Base-by-base conservation (phyloP, 2,888 invertebrate species). In the Erebia palarica region DNA sequence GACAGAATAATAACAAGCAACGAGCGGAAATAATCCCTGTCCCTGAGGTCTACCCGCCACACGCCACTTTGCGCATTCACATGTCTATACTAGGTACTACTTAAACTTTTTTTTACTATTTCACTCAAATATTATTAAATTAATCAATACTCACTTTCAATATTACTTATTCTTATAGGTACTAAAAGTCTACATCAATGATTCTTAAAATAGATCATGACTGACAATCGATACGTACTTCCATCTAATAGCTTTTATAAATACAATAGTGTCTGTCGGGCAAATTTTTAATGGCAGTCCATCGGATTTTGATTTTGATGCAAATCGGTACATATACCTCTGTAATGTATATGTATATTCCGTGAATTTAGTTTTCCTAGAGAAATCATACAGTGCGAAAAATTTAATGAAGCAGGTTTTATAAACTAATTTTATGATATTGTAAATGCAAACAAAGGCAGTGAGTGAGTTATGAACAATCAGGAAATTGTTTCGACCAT, bases 1-100 rank as follows among this genome's bases (percentile, higher is more conserved):
- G 73, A 73, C 75, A 73, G 71, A 65, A 71, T 63, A 71, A 72
- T 73, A 71, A 75, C 70, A 57, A 63, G 71, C 68, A 59, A 51
- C 60, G 58, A 73, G 71, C 73, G 73, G 73, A 75, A 73, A 51
- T 70, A 64, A 68, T 69, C 65, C 68, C 36, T 36, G 36, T 36
- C 36, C 61, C 60, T 13, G 47, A 27, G 67, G 18, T 27, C 66
- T 66, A 59, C 53, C 67, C 64, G 69, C 66, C 47, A 57, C 68
- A 66, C 68, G 61, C 61, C 66, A 36, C 68, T 70, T 66, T 70
- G 65, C 65, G 67, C 53, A 59, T 47, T 58, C 14, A n/a, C 55
- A 10, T 55, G 2, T 55, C 10, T 16, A 10, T 18, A 55, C 16
- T 16, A 18, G 16, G 2, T 18, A 16, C n/a, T 51, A 51, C 47